A percentile compares a stretch with the other conserved stretches of the same genome.
Conservation (phyloP, 2,888 invertebrate genomes). For the Zeuzera pyrina region DNA sequence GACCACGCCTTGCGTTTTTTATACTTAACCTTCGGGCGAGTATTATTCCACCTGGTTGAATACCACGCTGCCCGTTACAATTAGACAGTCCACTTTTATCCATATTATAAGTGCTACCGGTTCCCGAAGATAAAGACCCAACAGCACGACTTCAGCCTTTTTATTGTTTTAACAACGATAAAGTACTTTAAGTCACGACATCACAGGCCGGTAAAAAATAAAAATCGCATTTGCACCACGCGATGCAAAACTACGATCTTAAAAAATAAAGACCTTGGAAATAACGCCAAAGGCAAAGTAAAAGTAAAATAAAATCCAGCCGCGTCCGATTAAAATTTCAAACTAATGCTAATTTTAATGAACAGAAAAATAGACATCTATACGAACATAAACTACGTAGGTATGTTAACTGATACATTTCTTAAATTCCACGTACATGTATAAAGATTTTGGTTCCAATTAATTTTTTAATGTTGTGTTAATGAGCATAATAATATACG, state of each 20-base stretch:
- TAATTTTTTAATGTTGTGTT: too few relatives aligned
- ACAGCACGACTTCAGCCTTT: constrained; percentile 31
- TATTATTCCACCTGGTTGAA: constrained; percentile 38
- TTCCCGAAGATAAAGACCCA: constrained; percentile 32
- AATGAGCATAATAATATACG: too few relatives aligned
- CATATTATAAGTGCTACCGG: constrained; percentile 41
- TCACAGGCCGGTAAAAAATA: constrained; percentile 28
- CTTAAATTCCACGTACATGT: too few relatives aligned
- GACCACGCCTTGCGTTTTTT: constrained; percentile 30
- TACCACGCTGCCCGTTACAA: constrained; percentile 39
- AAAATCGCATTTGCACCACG: constrained; percentile 39
- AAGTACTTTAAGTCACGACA: constrained; percentile 42
- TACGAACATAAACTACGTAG: too few relatives aligned
- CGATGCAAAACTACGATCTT: constrained; percentile 48
- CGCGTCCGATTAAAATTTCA: constrained; percentile 26
- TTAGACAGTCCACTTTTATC: constrained; percentile 36
- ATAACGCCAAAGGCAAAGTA: constrained; percentile 28
- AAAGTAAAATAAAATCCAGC: constrained; percentile 37
- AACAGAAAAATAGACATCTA: too few relatives aligned
- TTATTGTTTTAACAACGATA: constrained; percentile 28
- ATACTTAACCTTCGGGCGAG: constrained; percentile 35
- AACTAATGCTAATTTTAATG: constrained; percentile 20
- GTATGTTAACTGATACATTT: too few relatives aligned
- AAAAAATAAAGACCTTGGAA: constrained; percentile 47
- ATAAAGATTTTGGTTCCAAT: too few relatives aligned